Evolutionary conservation across 1,140 invertebrate species (phyloP), one percentile per base, ranked within the genome.

Genomic region (Heliconius nattereri): DNA sequence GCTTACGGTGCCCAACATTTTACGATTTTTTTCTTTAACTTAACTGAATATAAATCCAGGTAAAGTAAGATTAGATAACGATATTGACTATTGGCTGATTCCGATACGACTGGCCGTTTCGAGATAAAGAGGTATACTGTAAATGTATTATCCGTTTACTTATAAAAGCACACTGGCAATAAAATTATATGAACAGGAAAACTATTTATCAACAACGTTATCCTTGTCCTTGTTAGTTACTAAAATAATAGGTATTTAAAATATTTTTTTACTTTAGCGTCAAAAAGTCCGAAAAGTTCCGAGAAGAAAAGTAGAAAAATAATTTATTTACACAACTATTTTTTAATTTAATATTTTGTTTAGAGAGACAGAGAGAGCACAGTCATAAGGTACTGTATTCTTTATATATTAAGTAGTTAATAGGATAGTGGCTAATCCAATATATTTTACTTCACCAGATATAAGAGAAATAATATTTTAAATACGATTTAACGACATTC

Each of bases 11-110:
- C 82, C 81, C 72, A 83, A 84, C 92, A 94, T 94, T 87, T 90
- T 92, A 72, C 78, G 49, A 20, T 16, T 84, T 71, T 72, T 73
- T 23, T 83, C 74, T 78, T 79, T 76, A 75, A 29, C 32, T 76
- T 37, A 45, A 78, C 49, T 23, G 49, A 75, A 74, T 71, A n/a
- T 20, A 77, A 37, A 40, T 72, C 20, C 85, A 91, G 85, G 87
- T 90, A 86, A 84, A 79, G 79, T 72, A 57, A 84, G 92, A 92
- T 92, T 86, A 93, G 91, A 91, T 93, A 87, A 86, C 75, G 35
- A 75, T 85, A 89, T 90, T 84, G 79, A 81, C 54, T 85, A 86
- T 84, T 78, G 80, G 70, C 71, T 71, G 73, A 71, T 82, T 74
- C 85, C 83, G 83, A 90, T 91, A 87, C 79, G 84, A 78, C 75